Percentiles rank a stretch among this genome's conserved stretches.
phyloP scores from a whole-genome alignment of 2,888 invertebrate species.

The Nebria brevicollis region DNA sequence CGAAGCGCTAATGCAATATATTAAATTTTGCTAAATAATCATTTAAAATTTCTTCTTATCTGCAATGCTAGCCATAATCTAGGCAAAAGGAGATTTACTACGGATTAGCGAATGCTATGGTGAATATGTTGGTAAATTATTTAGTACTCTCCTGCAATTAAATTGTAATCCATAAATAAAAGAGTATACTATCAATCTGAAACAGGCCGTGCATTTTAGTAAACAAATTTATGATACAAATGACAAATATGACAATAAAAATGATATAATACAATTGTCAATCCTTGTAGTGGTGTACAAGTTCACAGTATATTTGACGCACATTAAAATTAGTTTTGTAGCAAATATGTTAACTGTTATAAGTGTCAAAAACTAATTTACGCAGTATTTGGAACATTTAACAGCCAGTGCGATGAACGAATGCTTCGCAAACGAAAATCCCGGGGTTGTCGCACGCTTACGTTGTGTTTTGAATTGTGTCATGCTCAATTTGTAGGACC shows the following conservation, averaged over 20 bases:
- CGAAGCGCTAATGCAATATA: too few relatives aligned
- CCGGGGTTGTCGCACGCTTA: not conserved
- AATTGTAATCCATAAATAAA: not conserved
- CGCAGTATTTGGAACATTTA: not conserved
- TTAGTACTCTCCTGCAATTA: not conserved
- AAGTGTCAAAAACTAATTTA: not conserved
- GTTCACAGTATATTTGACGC: not conserved
- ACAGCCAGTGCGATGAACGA: not conserved
- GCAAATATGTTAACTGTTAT: not conserved
- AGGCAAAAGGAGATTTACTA: too few relatives aligned
- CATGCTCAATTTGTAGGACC: slow-evolving; percentile 5
- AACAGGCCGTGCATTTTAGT: not conserved
- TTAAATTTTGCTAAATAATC: too few relatives aligned
- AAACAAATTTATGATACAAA: not conserved
- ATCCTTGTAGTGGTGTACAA: not conserved
- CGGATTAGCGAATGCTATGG: too few relatives aligned
- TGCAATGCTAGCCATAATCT: too few relatives aligned
- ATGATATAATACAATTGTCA: not conserved
- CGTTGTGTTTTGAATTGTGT: slow-evolving; percentile 14
- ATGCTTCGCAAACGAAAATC: not conserved
- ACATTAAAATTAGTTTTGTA: not conserved
- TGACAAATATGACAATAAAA: not conserved
- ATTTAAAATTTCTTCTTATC: too few relatives aligned
- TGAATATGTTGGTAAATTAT: too few relatives aligned
- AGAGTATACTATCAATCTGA: not conserved